A percentile compares a stretch with the other conserved stretches of the same genome.
These are phyloP conservation scores for Benitochromis conjunctus DNA, from an alignment of 2,113 vertebrate species.

Conservation along the genomic window DNA sequence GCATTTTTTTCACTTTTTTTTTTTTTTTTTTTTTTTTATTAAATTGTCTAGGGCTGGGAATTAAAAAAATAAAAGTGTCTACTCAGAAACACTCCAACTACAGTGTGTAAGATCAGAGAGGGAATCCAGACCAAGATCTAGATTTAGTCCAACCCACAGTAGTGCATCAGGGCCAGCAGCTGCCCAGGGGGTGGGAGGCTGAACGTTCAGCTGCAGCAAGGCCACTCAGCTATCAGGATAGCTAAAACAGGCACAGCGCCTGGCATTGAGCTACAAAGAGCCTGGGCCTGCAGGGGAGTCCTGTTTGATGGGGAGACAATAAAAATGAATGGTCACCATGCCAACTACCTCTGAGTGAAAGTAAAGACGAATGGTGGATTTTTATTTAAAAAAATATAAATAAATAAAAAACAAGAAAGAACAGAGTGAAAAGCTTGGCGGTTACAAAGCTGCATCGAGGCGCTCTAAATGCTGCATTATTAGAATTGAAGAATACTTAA, in stretches of 20 bases:
- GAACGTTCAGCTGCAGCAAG: slow-evolving; percentile 15
- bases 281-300: slow-evolving; percentile 22
- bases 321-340: slow-evolving; percentile 44
- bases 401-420: neutral
- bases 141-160: slow-evolving; percentile 17
- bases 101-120: slow-evolving; percentile 35
- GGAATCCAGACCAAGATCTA: slow-evolving; percentile 13
- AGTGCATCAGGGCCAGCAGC: slow-evolving; percentile 14
- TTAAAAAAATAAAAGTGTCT: neutral
- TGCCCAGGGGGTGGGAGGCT: slow-evolving; percentile 6
- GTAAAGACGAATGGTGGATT: neutral
- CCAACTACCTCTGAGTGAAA: slow-evolving; percentile 54
- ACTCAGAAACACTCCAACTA: slow-evolving; percentile 6
- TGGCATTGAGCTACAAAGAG: slow-evolving; percentile 43
- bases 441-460: slow-evolving; percentile 8
- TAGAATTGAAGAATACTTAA: slow-evolving; percentile 40
- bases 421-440: neutral
- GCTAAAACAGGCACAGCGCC: slow-evolving; percentile 41
- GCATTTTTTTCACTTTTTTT: too few species aligned
- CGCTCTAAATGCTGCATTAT: slow-evolving; percentile 36
- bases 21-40: too few species aligned
- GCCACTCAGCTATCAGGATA: slow-evolving; percentile 47
- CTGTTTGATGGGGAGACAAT: slow-evolving; percentile 61
- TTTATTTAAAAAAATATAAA: too few species aligned
- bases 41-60: neutral